These are phyloP conservation scores for Acanthosepion esculentum DNA, from an alignment of 2,888 invertebrate species.

Conservation along the genomic window DNA sequence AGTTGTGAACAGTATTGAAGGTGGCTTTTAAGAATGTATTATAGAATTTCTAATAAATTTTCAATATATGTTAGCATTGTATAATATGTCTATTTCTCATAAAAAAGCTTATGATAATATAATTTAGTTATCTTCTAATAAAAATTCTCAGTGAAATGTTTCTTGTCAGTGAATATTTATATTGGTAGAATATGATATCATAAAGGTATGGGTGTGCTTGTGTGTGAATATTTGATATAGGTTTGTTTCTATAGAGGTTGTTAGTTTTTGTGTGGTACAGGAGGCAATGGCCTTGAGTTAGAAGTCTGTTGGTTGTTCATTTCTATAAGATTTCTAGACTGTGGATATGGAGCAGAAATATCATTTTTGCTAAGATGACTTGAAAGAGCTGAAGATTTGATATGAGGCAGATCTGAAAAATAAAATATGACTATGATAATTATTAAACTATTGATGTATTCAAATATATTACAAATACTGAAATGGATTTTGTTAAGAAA, in stretches of 20 bases:
- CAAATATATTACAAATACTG: too few relatives aligned
- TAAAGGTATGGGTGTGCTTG: too few relatives aligned
- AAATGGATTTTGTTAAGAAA: too few relatives aligned
- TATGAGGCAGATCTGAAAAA: background rate
- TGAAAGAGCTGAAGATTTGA: background rate
- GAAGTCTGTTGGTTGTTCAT: background rate
- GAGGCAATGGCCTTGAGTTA: too few relatives aligned
- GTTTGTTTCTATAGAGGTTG: background rate
- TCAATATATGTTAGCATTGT: too few relatives aligned
- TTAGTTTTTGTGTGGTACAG: background rate
- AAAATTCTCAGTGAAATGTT: background rate
- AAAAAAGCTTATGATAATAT: background rate
- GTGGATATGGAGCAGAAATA: slow-evolving; percentile 6
- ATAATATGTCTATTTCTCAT: background rate
- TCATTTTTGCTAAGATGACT: background rate
- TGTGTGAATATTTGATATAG: background rate
- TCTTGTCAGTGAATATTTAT: background rate
- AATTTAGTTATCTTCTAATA: background rate
- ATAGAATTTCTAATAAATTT: background rate
- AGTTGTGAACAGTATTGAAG: background rate
- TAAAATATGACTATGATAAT: background rate
- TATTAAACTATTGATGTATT: too few relatives aligned
- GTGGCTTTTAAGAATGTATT: too few relatives aligned
- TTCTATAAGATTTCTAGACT: background rate
- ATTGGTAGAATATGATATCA: background rate